These are phyloP conservation scores for Xenentodon cancila DNA, from an alignment of 2,797 vertebrate species.

Conservation along the genomic window DNA sequence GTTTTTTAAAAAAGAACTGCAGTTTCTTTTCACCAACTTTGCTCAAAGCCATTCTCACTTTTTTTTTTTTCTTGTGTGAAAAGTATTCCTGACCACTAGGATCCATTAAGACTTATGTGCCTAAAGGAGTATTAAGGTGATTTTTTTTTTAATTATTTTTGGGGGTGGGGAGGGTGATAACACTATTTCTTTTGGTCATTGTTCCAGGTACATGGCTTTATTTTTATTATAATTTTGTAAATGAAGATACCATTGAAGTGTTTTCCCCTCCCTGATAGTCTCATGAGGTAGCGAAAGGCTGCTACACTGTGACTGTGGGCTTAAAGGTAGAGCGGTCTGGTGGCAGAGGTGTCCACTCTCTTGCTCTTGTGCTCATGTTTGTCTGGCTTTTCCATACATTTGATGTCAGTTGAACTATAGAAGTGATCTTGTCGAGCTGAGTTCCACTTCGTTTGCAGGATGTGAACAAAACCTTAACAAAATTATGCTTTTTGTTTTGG, in stretches of 20 bases:
- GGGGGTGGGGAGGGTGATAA: slow-evolving; percentile 35
- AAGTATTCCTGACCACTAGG: slow-evolving; percentile 76
- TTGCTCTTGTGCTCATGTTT: slow-evolving; percentile 21
- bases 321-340: slow-evolving; percentile 39
- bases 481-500: slow-evolving; percentile 8
- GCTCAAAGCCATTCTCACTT: slow-evolving; percentile 50
- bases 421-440: slow-evolving; percentile 52
- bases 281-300: slow-evolving; percentile 67
- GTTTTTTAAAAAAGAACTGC: slow-evolving; percentile 48
- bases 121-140: slow-evolving; percentile 76
- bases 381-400: slow-evolving; percentile 43
- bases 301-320: slow-evolving; percentile 72
- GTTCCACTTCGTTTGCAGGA: slow-evolving; percentile 59
- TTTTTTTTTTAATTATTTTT: slow-evolving; percentile 25
- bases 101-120: slow-evolving; percentile 81
- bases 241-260: slow-evolving; percentile 69
- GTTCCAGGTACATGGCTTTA: slow-evolving; percentile 62
- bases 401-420: slow-evolving; percentile 58
- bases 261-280: slow-evolving; percentile 55
- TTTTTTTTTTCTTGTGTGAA: slow-evolving; percentile 54
- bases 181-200: slow-evolving; percentile 45
- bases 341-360: slow-evolving; percentile 45
- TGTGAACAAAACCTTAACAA: slow-evolving; percentile 42
- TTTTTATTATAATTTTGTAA: slow-evolving; percentile 68
- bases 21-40: slow-evolving; percentile 41